A percentile compares a stretch with the other conserved stretches of the same genome.
phyloP scores from a whole-genome alignment of 2,797 vertebrate species.

The Xenops minutus region DNA sequence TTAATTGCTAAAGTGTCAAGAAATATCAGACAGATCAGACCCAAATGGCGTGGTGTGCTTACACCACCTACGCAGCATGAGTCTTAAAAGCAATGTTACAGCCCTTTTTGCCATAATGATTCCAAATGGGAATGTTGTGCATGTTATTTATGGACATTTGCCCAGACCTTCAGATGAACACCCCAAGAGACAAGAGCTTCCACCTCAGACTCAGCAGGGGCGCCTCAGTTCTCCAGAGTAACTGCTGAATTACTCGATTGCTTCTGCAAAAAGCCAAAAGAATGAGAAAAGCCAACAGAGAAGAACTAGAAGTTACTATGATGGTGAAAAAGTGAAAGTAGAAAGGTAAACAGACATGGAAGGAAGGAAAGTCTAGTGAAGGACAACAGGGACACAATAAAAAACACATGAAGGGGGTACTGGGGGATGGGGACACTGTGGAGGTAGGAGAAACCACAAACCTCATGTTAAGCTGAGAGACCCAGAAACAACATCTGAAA shows the following conservation, averaged over 20 bases:
- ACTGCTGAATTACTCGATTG: background rate
- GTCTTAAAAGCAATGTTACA: background rate
- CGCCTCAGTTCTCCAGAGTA: background rate
- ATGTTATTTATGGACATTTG: background rate
- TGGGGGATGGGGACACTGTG: background rate
- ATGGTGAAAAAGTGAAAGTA: background rate
- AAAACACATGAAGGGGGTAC: background rate
- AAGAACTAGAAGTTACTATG: background rate
- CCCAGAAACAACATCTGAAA: background rate
- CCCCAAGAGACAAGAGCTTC: background rate
- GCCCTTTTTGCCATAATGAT: background rate
- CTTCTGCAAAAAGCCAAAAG: background rate
- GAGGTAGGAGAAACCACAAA: background rate
- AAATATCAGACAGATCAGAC: background rate
- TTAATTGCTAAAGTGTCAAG: background rate
- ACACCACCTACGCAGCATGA: background rate
- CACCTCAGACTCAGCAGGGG: background rate
- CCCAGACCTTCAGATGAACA: background rate
- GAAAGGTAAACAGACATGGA: background rate
- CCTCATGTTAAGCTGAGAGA: background rate
- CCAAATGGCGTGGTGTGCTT: background rate
- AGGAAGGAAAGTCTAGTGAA: background rate
- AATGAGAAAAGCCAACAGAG: background rate
- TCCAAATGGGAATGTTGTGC: background rate
- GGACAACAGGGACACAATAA: rapidly evolving